Base-by-base conservation (phyloP, 2,113 vertebrate species). In the Austrofundulus limnaeus region DNA sequence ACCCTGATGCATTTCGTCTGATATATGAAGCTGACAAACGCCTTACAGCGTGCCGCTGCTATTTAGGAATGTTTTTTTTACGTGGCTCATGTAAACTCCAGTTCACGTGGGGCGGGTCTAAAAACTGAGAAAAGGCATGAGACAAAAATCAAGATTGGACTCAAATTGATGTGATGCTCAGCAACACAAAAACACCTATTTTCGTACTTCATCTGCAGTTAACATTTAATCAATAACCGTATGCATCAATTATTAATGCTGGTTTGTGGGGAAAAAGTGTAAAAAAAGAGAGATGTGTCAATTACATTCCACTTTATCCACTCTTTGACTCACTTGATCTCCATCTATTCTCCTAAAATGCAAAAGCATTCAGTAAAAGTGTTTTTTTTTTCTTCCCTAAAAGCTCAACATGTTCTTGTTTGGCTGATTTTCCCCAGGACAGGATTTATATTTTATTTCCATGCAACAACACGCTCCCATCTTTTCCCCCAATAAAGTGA, bases 241-340 rank as follows among this genome's bases (percentile, higher is more conserved):
- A 34, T 34, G 31, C 2, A 10, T 34, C 31, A 5, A 10, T 10
- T 10, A 10, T 34, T 34, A 34, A 34, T 9, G 31, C 31, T 34
- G 31, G 31, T 34, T 34, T 34, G 9, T 34, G 31, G 31, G 10
- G 10, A 34, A 34, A 34, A 5, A 34, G 1, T 8, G 4, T 8
- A 39, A 70, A 77, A 53, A 24, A 57, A 24, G 3, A 42, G 45
- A 56, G 52, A 43, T 23, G 45, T 1, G 11, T 23, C 1, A 21
- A 23, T 21, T 23, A 69, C 64, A 50, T 68, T 11, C 15, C 37
- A 39, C n/a, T n/a, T n/a, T n/a, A n/a, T n/a, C n/a, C n/a, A n/a
- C n/a, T 16, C 61, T 72, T 34, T 48, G 37, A 64, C 14, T 37
- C 1, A 63, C 64, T 61, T 20, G 17, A 7, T 25, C 7, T 2